Evolutionary conservation across 2,888 invertebrate species (phyloP).

Genomic region (Miltochrista miniata): DNA sequence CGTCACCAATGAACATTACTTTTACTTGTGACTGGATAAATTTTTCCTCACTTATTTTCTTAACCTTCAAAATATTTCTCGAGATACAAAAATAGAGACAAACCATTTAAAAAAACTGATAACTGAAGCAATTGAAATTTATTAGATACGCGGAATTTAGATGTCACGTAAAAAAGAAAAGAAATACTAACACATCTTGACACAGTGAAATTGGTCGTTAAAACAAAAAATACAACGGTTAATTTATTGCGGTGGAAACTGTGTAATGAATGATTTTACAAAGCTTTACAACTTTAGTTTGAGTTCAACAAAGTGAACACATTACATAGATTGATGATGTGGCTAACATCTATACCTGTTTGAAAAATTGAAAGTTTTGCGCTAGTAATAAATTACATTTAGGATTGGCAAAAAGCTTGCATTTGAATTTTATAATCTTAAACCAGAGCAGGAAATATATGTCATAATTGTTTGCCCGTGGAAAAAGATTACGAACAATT

Average conservation of each 20-base stretch:
- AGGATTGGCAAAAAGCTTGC: conserved; percentile 12
- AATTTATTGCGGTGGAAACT: background rate
- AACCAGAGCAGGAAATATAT: conserved; percentile 15
- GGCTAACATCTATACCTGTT: conserved; percentile 3
- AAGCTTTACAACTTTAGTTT: conserved; percentile 4
- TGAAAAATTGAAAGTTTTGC: conserved; percentile 4
- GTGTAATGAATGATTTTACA: background rate
- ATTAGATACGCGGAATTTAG: background rate
- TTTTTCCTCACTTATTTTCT: background rate
- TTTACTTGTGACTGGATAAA: too few species aligned
- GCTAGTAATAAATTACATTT: conserved; percentile 10
- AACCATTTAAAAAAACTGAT: background rate
- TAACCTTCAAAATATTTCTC: background rate
- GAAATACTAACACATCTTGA: conserved; percentile 7
- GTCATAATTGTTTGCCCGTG: conserved; percentile 9
- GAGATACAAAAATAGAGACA: conserved; percentile 6
- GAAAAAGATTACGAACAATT: too few species aligned
- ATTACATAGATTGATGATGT: conserved; percentile 7
- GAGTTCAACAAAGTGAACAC: conserved; percentile 3
- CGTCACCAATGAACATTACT: too few species aligned
- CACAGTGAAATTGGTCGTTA: conserved; percentile 3
- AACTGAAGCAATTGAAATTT: conserved; percentile 5
- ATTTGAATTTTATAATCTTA: conserved; percentile 11
- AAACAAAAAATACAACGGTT: background rate
- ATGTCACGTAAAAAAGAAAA: conserved; percentile 4